Percentiles rank a stretch among this genome's conserved stretches.
These are phyloP conservation scores for Nixonia krombeini DNA, from an alignment of 1,140 invertebrate genomes.

Conservation along the genomic window DNA sequence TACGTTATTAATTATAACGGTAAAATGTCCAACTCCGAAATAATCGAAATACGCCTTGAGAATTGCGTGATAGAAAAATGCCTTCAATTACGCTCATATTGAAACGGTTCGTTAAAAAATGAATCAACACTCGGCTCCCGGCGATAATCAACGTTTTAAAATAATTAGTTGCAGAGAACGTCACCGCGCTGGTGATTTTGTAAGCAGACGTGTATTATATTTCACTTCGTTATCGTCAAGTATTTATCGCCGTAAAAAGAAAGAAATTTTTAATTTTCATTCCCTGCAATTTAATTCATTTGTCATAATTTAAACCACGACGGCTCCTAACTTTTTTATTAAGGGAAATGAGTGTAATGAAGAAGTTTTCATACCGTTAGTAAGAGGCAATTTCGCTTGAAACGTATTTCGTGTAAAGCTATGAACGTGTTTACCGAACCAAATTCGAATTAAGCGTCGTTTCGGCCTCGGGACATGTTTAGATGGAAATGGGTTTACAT, in stretches of 20 bases:
- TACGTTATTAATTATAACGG: too few species aligned
- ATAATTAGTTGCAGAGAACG: too few species aligned
- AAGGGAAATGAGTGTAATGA: conserved; percentile 35
- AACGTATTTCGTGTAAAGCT: conserved; percentile 42
- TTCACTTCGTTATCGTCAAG: too few species aligned
- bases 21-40: too few species aligned
- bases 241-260: too few species aligned
- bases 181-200: too few species aligned
- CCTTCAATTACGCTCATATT: too few species aligned
- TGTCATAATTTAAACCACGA: not conserved
- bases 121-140: too few species aligned
- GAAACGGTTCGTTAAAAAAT: too few species aligned
- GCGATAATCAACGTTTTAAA: conserved; percentile 18
- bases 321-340: conserved; percentile 3
- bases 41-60: too few species aligned
- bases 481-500: conserved; percentile 5
- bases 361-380: conserved; percentile 26
- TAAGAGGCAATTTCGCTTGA: conserved; percentile 19
- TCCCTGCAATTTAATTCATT: not conserved
- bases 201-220: too few species aligned
- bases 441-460: conserved; percentile 29
- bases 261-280: not conserved
- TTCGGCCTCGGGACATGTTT: not conserved
- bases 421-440: conserved; percentile 25
- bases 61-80: too few species aligned